Base-by-base conservation (phyloP, 2,797 vertebrate genomes). In the Halcyon badia region DNA sequence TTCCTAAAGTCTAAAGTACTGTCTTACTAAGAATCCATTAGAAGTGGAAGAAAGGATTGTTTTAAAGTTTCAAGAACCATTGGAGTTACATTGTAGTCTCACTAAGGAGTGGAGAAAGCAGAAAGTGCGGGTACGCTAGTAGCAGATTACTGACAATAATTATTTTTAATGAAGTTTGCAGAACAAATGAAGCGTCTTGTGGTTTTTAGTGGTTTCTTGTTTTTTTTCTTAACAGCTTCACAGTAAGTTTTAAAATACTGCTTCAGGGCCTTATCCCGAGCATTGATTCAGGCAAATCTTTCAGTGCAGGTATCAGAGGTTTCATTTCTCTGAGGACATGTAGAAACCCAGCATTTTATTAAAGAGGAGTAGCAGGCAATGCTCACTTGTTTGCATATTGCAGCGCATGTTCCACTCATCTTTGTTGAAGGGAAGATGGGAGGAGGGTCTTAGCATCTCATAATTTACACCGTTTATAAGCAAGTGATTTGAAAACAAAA, bases 1-100 rank as follows among this genome's bases (percentile, higher is more conserved):
- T 92, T 95, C 30, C 68, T 86, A 35, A 35, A 8, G 42, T 87
- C 70, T 90, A 60, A 94, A 88, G 91, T 91, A 88, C 85, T 95
- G 73, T 94, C 54, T 91, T 83, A 83, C n/a, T 89, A 73, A 69
- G 57, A 71, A 72, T 54, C 90, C n/a, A 25, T 90, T 62, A 73
- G 35, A 88, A 94, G 84, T 80, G 85, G 86, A 85, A 96, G 72
- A 44, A 30, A 42, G 66, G 85, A 68, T 87, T 76, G 24, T 64
- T 95, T 87, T 64, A 77, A 64, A 39, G 51, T 82, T 85, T 15
- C 5, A 64, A 49, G 52, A 92, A 46, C 49, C 9, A 4, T 82
- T 60, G 82, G 62, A 61, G 28, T 64, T 81, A 37, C 0, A 1
- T 41, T 83, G 42, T 28, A 56, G 39, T 42, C 17, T 90, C 31